Evolutionary conservation across 1,140 invertebrate species (phyloP), one percentile per base, ranked within the genome.

Genomic region (Cyphomyrmex costatus): DNA sequence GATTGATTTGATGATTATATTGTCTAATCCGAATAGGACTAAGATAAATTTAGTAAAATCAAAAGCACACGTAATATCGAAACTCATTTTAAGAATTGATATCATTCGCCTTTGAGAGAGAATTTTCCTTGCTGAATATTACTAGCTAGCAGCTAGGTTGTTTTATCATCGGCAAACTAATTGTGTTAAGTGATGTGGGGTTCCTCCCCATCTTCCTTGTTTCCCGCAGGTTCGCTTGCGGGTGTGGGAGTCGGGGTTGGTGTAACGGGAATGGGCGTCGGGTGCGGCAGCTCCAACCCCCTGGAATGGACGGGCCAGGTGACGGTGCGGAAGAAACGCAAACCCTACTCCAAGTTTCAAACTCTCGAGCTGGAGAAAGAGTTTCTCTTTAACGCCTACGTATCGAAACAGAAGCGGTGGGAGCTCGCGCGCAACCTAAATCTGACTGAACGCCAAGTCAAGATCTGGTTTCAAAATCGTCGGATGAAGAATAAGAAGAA

Each of bases 401-500:
- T 99, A 42, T 99, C 98, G 70, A 99, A 99, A 95, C 99, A 99
- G 94, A 99, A 99, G 94, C 97, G 98, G 85, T 99, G 98, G 98
- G 99, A 99, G 95, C 95, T 99, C 91, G 98, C 99, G 89, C 96
- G 98, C 83, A 99, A 98, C 94, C 95, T 99, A 65, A 98, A 98
- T 94, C 96, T 99, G 77, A 98, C 98, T 53, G 99, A 99, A 95
- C 96, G 98, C 77, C 99, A 99, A 95, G 99, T 99, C 91, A 98
- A 98, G 95, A 98, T 98, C 93, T 98, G 97, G 96, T 99, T 99
- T 95, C 99, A 99, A 96, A 99, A 99, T 95, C 96, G 99, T 92
- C 97, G 99, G 85, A 99, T 99, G 99, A 99, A 99, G 96, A 99
- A 99, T 95, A 99, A 99, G 96, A 99, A 99, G 95, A 99, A 98